Evolutionary conservation across 2,113 vertebrate species (phyloP).

Genomic region (Excalfactoria chinensis): DNA sequence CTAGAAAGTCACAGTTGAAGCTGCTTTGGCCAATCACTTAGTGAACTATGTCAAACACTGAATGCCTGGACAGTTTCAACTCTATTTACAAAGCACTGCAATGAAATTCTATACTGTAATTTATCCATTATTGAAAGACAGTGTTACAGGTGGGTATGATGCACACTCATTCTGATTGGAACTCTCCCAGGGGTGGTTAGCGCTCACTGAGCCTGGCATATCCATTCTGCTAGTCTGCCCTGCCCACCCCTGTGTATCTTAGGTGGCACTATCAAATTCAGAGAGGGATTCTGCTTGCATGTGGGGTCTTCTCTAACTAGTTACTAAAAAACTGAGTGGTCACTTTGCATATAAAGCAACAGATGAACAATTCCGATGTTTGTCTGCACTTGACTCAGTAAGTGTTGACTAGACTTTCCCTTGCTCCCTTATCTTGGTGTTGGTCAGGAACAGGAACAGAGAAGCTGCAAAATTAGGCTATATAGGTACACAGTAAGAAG

Average conservation of each 20-base stretch:
- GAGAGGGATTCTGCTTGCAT: background rate
- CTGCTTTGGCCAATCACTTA: slow-evolving; percentile 71
- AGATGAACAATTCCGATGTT: background rate
- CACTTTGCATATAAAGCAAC: background rate
- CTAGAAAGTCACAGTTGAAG: slow-evolving; percentile 73
- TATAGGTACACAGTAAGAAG: background rate
- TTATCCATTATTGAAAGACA: slow-evolving; percentile 26
- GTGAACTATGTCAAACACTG: slow-evolving; percentile 78
- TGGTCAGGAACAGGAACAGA: background rate
- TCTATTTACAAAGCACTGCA: slow-evolving; percentile 66
- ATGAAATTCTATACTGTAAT: slow-evolving; percentile 31
- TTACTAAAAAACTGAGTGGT: background rate
- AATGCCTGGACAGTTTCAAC: slow-evolving; percentile 73
- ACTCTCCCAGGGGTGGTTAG: background rate
- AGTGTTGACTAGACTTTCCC: background rate
- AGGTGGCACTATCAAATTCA: background rate
- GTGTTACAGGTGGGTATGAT: slow-evolving; percentile 7
- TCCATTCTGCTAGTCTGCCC: background rate
- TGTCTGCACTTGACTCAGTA: background rate
- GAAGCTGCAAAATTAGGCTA: background rate
- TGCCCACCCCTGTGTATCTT: background rate
- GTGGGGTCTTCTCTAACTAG: background rate
- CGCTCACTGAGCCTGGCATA: background rate
- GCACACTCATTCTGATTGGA: background rate
- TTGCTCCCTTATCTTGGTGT: rapidly evolving